Base-by-base conservation (phyloP, 1,140 invertebrate species). In the Macrotrachela quadricornifera region DNA sequence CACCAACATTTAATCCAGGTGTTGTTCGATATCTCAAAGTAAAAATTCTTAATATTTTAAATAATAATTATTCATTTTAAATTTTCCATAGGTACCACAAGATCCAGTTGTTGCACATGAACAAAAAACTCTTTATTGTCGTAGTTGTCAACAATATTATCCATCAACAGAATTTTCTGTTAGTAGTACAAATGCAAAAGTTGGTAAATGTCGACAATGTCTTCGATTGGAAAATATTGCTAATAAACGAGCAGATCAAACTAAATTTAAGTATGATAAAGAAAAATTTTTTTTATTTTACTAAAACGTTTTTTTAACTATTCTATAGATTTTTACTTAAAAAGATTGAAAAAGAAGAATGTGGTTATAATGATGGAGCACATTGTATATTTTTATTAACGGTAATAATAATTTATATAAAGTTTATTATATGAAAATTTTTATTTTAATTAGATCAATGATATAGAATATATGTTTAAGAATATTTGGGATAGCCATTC, bases 401-500 rank as follows among this genome's bases (percentile, higher is more conserved):
- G 3, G 21, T 30, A n/a, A n/a, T n/a, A n/a, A n/a, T n/a, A n/a
- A n/a, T n/a, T n/a, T n/a, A n/a, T n/a, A n/a, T n/a, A n/a, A n/a
- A n/a, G n/a, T n/a, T n/a, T n/a, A n/a, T n/a, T n/a, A n/a, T n/a
- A n/a, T n/a, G n/a, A n/a, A n/a, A n/a, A n/a, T n/a, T n/a, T n/a
- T n/a, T n/a, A n/a, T n/a, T n/a, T n/a, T n/a, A n/a, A n/a, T n/a
- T n/a, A n/a, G n/a, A n/a, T n/a, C 8, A 30, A 30, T 56, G 74
- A 75, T 56, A 56, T 75, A 44, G 64, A 67, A 44, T 71, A 74
- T 54, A 59, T 75, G 41, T 67, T 74, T 14, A 70, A 73, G 57
- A 71, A 72, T 54, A 68, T 75, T 43, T 75, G 74, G 74, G 67
- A 66, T 56, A 61, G 64, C 45, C 71, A 74, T 60, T 73, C 70